phyloP scores from a whole-genome alignment of 2,888 invertebrate species.

The Tinea semifulvella region DNA sequence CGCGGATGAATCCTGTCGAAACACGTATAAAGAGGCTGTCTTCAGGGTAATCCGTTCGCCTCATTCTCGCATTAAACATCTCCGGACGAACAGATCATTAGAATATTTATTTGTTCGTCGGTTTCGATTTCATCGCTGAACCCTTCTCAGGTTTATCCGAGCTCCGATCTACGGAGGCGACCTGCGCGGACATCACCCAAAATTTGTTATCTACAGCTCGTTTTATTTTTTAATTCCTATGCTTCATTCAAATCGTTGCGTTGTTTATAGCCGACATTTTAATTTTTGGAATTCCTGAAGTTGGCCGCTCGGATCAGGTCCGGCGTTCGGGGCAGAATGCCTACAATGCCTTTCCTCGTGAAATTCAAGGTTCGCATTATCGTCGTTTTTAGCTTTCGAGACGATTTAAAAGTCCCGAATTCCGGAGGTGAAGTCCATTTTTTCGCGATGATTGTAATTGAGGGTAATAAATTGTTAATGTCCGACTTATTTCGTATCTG shows the following conservation, averaged over 20 bases:
- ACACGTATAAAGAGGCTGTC: slow-evolving; percentile 42
- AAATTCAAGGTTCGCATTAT: slow-evolving; percentile 48
- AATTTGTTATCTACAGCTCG: slow-evolving; percentile 47
- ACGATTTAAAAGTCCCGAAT: slow-evolving; percentile 49
- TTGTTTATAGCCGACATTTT: slow-evolving; percentile 66
- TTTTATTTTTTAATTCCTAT: slow-evolving; percentile 52
- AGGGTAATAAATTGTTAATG: slow-evolving; percentile 57
- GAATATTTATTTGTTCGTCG: slow-evolving; percentile 46
- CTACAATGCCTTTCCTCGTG: slow-evolving; percentile 45
- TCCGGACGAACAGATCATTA: slow-evolving; percentile 48
- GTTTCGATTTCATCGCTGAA: slow-evolving; percentile 52
- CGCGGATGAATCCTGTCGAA: slow-evolving; percentile 38
- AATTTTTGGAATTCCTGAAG: slow-evolving; percentile 55
- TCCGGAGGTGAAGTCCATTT: slow-evolving; percentile 40
- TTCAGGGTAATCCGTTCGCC: slow-evolving; percentile 23
- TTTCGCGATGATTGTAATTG: slow-evolving; percentile 60
- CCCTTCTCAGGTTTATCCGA: slow-evolving; percentile 57
- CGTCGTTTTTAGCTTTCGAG: slow-evolving; percentile 48
- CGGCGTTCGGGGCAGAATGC: slow-evolving; percentile 30
- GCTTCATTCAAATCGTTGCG: slow-evolving; percentile 61
- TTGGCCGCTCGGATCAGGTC: slow-evolving; percentile 21
- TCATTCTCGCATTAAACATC: slow-evolving; percentile 40
- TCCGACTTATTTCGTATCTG: slow-evolving; percentile 41
- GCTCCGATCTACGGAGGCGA: slow-evolving; percentile 35
- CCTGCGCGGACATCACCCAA: slow-evolving; percentile 40